Percentiles rank a stretch among this genome's conserved stretches.
phyloP scores from a whole-genome alignment of 2,888 invertebrate species.

The Craniophora ligustri region DNA sequence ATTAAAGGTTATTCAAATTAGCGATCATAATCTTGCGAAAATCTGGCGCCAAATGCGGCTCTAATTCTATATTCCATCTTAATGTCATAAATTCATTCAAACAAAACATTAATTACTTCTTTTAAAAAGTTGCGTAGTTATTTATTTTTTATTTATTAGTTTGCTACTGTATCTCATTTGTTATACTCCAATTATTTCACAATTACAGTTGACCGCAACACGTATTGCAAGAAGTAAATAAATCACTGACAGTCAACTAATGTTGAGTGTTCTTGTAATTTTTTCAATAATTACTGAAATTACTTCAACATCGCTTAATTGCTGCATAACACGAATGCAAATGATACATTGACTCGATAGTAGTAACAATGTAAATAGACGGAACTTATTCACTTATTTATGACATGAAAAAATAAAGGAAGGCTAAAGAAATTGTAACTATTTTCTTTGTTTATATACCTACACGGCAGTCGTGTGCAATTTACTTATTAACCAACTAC shows the following conservation, averaged over 20 bases:
- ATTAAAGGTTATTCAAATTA: too few relatives aligned
- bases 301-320: conserved; percentile 17
- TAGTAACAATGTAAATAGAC: conserved; percentile 7
- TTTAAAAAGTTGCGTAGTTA: too few relatives aligned
- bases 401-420: conserved; percentile 7
- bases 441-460: too few relatives aligned
- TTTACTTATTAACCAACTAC: neutral
- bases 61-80: neutral
- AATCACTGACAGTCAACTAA: conserved; percentile 24
- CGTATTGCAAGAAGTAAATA: conserved; percentile 30
- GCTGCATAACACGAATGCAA: conserved; percentile 24
- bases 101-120: too few relatives aligned
- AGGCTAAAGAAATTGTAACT: too few relatives aligned
- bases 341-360: conserved; percentile 14
- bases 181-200: conserved; percentile 42
- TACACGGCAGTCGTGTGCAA: too few relatives aligned
- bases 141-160: too few relatives aligned
- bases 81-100: too few relatives aligned
- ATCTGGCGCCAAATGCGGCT: conserved; percentile 4
- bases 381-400: conserved; percentile 14
- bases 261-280: conserved; percentile 19
- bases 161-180: conserved; percentile 32
- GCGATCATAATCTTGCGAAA: neutral
- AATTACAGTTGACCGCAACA: conserved; percentile 18
- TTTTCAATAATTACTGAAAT: conserved; percentile 17